Evolutionary conservation across 2,888 invertebrate species (phyloP).

Genomic region (Drosophila neutralis): DNA sequence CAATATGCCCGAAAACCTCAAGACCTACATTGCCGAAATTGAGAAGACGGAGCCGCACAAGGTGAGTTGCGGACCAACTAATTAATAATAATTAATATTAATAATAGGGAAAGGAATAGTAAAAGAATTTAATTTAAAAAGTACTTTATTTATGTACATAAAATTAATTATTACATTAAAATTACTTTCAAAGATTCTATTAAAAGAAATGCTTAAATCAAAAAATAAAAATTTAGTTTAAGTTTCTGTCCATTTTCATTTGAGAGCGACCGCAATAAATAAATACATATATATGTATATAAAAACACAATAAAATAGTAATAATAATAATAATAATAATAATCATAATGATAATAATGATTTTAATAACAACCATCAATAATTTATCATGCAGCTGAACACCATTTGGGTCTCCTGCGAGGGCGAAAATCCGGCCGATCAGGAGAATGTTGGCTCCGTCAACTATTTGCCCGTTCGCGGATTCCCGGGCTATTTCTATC

Average conservation of each 20-base stretch:
- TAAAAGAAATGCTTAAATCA: too few species aligned
- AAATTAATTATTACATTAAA: too few species aligned
- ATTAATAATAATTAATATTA: too few species aligned
- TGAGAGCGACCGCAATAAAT: too few species aligned
- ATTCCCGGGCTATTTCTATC: conserved; percentile 95
- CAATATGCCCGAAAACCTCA: conserved; percentile 90
- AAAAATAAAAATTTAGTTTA: too few species aligned
- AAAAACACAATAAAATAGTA: neutral
- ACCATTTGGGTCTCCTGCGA: conserved; percentile 97
- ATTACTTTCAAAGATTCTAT: too few species aligned
- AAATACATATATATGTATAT: too few species aligned
- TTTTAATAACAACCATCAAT: neutral
- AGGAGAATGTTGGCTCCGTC: conserved; percentile 95
- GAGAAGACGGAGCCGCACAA: conserved; percentile 85
- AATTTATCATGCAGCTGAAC: conserved; percentile 86
- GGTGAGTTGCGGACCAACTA: conserved; percentile 51
- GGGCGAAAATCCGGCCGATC: conserved; percentile 96
- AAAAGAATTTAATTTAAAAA: too few species aligned
- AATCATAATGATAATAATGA: neutral
- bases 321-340: neutral
- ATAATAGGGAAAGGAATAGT: too few species aligned
- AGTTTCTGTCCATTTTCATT: too few species aligned
- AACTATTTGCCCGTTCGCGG: conserved; percentile 92
- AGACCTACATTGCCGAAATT: conserved; percentile 87
- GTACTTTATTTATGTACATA: too few species aligned